These are phyloP conservation scores for Tenthredo amoena DNA, from an alignment of 2,888 invertebrate species.

Conservation along the genomic window DNA sequence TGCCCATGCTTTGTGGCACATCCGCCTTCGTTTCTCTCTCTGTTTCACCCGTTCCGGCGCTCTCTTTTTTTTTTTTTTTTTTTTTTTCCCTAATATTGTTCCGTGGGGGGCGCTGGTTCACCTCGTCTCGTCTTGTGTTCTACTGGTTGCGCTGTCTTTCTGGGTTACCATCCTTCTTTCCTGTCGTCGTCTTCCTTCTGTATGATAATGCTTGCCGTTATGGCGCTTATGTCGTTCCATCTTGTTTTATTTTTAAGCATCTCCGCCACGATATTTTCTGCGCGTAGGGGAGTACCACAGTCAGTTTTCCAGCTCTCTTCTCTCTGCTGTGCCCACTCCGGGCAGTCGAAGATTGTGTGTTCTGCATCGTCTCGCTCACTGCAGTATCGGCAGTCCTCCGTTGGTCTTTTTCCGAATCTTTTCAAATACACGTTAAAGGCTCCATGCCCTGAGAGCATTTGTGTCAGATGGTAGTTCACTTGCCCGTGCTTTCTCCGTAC, in stretches of 20 bases:
- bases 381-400: neutral
- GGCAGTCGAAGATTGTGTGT: neutral
- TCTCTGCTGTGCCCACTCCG: neutral
- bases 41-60: no score
- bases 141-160: no score
- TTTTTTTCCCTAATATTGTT: no score
- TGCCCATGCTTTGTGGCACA: no score
- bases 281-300: neutral
- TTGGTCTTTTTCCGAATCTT: neutral
- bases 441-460: no score
- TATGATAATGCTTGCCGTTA: neutral
- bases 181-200: neutral
- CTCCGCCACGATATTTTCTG: neutral
- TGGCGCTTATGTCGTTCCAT: neutral
- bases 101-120: no score
- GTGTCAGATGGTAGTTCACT: neutral
- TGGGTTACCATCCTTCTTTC: neutral
- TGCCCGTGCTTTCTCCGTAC: neutral
- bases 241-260: neutral
- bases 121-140: no score
- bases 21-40: no score
- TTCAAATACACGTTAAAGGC: neutral
- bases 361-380: neutral
- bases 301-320: neutral
- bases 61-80: no score